Conservation (phyloP, 2,113 vertebrate genomes). For the Alaudala cheleensis region DNA sequence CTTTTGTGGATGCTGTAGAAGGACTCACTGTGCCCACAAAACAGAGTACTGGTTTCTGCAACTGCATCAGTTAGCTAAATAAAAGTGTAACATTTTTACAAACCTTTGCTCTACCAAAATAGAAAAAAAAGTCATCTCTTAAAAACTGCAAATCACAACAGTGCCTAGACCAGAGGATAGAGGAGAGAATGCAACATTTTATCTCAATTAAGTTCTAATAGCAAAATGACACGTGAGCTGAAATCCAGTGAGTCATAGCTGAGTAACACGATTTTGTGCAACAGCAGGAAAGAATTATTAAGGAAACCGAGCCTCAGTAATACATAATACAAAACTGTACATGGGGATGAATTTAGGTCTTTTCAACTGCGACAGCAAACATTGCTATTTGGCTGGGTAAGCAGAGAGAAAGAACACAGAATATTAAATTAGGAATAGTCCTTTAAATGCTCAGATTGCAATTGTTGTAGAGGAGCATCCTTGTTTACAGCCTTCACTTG, state of each 20-base stretch:
- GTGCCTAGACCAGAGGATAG: neutral
- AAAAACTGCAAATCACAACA: neutral
- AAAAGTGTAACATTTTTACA: neutral
- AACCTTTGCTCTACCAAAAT: neutral
- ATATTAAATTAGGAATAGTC: neutral
- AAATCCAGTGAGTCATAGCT: constrained; percentile 20
- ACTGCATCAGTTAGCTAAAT: neutral
- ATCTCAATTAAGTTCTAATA: neutral
- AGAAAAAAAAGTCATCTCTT: neutral
- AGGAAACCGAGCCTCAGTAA: neutral
- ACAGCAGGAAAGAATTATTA: neutral
- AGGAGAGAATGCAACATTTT: neutral
- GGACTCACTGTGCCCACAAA: neutral
- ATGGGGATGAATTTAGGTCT: neutral
- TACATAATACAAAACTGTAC: neutral
- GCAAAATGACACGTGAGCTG: neutral
- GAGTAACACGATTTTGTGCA: neutral
- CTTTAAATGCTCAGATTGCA: neutral
- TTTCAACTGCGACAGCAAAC: neutral
- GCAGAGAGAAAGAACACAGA: neutral
- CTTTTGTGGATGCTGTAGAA: neutral
- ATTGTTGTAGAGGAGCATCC: neutral
- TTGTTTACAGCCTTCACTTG: neutral
- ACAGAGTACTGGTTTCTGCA: neutral
- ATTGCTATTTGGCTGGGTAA: neutral